A percentile compares a stretch with the other conserved stretches of the same genome.
These are phyloP conservation scores for Romanogobio albipinnatus DNA, from an alignment of 2,113 vertebrate species.

Conservation along the genomic window DNA sequence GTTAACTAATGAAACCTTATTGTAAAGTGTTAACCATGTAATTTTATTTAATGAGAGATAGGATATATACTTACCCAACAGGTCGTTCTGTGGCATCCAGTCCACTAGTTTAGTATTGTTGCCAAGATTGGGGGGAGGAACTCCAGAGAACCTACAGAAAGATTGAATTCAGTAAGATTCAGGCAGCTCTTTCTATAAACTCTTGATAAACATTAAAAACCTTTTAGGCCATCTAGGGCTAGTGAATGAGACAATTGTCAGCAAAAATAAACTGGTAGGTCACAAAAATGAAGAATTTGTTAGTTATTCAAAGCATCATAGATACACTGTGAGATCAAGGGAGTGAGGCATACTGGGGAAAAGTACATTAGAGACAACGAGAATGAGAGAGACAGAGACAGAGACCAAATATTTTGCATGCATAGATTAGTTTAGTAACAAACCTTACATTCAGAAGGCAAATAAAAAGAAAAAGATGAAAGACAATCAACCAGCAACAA, in stretches of 20 bases:
- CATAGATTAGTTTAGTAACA: conserved; percentile 9
- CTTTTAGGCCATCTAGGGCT: too few relatives aligned
- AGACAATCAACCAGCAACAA: neutral
- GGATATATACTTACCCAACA: conserved; percentile 83
- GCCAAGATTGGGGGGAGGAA: conserved; percentile 89
- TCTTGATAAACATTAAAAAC: neutral
- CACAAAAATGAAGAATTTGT: neutral
- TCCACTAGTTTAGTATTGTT: conserved; percentile 97
- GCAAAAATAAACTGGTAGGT: neutral
- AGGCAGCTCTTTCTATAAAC: neutral
- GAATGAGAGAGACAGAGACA: neutral
- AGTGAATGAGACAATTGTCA: neutral
- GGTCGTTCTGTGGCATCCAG: conserved; percentile 97
- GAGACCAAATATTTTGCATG: conserved; percentile 3
- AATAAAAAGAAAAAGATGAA: conserved; percentile 46
- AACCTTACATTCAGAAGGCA: conserved; percentile 18
- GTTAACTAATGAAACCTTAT: too few relatives aligned
- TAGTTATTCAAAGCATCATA: neutral
- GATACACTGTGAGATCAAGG: neutral
- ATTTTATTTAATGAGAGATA: neutral
- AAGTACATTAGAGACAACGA: neutral
- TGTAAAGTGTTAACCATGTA: too few relatives aligned
- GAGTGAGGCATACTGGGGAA: neutral
- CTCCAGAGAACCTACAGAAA: conserved; percentile 88
- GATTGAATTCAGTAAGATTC: neutral